Conservation (phyloP, 2,797 vertebrate species). For the Steatocranus sp. region DNA sequence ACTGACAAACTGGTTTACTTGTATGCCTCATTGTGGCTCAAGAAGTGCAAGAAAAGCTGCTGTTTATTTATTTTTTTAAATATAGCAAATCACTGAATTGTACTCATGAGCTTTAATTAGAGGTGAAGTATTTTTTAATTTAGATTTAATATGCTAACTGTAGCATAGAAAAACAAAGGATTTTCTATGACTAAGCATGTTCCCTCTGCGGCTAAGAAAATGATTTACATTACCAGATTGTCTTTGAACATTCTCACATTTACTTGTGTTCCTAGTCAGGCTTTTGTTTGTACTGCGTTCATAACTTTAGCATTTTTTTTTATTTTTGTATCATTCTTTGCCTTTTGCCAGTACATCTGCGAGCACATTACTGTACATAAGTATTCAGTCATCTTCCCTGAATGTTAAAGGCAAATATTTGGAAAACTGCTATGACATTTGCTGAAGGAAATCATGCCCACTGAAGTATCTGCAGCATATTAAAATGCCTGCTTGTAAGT, state of each 20-base stretch:
- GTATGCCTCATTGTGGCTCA: fast-evolving
- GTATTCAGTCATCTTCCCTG: not conserved
- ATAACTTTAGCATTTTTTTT: not conserved
- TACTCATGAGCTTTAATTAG: not conserved
- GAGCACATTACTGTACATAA: not conserved
- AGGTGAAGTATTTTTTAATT: not conserved
- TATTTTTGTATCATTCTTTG: not conserved
- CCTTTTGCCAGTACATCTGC: not conserved
- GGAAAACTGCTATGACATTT: not conserved
- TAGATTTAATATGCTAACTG: not conserved
- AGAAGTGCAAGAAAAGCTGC: not conserved
- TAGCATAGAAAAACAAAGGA: not conserved
- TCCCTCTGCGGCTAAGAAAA: not conserved
- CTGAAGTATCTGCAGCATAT: not conserved
- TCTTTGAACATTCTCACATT: not conserved
- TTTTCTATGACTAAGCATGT: not conserved
- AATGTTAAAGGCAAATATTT: not conserved
- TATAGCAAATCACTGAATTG: not conserved
- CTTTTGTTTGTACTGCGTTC: not conserved
- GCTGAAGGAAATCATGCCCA: not conserved
- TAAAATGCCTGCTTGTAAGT: not conserved
- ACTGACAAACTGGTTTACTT: not conserved
- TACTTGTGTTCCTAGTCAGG: not conserved
- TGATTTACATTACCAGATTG: not conserved
- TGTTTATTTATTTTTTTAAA: fast-evolving